Evolutionary conservation across 2,113 vertebrate species (phyloP).

Genomic region (Kryptolebias marmoratus): DNA sequence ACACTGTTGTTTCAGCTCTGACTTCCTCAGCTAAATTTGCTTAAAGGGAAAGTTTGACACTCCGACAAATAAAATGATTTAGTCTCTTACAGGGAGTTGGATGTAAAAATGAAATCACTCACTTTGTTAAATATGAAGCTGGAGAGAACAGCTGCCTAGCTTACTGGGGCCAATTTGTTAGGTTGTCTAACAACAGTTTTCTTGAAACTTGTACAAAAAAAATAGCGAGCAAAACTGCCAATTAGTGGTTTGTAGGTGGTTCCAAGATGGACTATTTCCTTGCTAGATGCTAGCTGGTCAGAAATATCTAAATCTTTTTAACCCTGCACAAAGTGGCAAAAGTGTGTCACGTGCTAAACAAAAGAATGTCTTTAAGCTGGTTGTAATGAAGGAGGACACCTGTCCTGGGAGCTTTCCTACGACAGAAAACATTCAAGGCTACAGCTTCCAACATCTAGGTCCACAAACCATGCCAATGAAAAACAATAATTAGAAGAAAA

Average conservation of each 20-base stretch:
- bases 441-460: too few relatives aligned
- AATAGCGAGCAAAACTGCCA: not conserved
- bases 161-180: not conserved
- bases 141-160: slow-evolving; percentile 1
- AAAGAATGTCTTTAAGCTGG: too few relatives aligned
- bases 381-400: too few relatives aligned
- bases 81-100: not conserved
- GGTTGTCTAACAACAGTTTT: not conserved
- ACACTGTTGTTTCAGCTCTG: slow-evolving; percentile 21
- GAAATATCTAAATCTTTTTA: not conserved
- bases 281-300: not conserved
- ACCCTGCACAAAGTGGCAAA: not conserved
- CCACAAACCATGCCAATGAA: too few relatives aligned
- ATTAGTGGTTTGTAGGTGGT: slow-evolving; percentile 5
- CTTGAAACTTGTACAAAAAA: not conserved
- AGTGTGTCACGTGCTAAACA: not conserved
- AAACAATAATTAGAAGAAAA: too few relatives aligned
- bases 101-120: not conserved
- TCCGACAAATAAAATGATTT: slow-evolving; percentile 8
- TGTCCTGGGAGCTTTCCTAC: too few relatives aligned
- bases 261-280: not conserved
- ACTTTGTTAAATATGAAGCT: not conserved
- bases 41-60: slow-evolving; percentile 19
- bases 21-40: slow-evolving; percentile 8
- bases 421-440: too few relatives aligned